Base-by-base conservation (phyloP, 2,888 invertebrate genomes). In the Lasioglossum oenotherae region DNA sequence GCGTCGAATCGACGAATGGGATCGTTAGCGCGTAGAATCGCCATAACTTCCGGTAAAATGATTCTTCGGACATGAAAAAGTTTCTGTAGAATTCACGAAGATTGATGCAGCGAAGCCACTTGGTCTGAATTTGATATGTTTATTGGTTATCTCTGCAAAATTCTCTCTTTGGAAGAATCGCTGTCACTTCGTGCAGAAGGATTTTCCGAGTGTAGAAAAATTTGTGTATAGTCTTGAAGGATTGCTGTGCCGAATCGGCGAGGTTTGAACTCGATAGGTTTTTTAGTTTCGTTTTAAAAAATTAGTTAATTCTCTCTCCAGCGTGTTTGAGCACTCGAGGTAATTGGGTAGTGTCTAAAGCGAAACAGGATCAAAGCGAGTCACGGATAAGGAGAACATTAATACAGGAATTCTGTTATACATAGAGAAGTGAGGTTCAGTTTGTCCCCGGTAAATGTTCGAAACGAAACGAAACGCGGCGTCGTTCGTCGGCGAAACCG, bases 401-500 rank as follows among this genome's bases (percentile, higher is more conserved):
- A n/a, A 41, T 23, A 71, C 38, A n/a, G 23, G 23, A 71, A 38
- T 41, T 41, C 23, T 19, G 69, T 71, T 60, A 60, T n/a, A n/a
- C n/a, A n/a, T 38, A 41, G 23, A 2, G 38, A 23, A 4, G 35
- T 4, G 4, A 23, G 23, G 69, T 71, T 35, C 19, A 10, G 31
- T 69, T 69, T 38, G 23, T 38, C 12, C 38, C 35, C 23, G 38
- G 69, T 77, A 83, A 85, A 80, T 80, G 77, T 49, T 57, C 60
- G 44, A 60, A 31, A 60, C 31, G n/a, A 64, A 38, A 67, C 44
- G n/a, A 64, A 38, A 67, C 46, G 23, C 27, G 72, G 72, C 60
- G n/a, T 64, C 31, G 44, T 60, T 72, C 71, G 60, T 75, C 71
- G 60, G 81, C 77, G 64, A 74, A 74, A 78, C 38, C 78, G 73